Conservation (phyloP, 2,113 vertebrate species). For the Neolamprologus longior region DNA sequence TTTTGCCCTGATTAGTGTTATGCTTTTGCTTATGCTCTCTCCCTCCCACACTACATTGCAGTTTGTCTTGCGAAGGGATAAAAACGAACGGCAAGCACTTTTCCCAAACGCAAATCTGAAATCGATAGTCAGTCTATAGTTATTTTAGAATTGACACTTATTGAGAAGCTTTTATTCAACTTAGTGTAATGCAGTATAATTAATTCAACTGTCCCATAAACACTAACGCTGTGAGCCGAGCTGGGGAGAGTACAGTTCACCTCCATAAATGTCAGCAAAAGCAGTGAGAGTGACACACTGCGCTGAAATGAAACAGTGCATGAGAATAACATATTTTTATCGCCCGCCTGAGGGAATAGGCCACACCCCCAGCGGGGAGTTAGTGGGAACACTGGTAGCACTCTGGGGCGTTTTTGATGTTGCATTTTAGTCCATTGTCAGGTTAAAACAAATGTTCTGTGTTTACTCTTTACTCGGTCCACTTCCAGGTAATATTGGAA, state of each 20-base stretch:
- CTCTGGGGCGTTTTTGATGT: background rate
- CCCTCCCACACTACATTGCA: background rate
- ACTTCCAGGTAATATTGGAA: background rate
- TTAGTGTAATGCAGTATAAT: background rate
- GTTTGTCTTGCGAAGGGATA: background rate
- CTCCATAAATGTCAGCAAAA: background rate
- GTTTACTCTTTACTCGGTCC: background rate
- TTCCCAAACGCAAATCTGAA: background rate
- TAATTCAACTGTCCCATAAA: background rate
- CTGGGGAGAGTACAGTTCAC: background rate
- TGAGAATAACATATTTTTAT: background rate
- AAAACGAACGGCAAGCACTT: rapidly evolving
- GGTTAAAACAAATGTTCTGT: background rate
- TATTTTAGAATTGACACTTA: background rate
- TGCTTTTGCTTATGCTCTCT: background rate
- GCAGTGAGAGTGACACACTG: background rate
- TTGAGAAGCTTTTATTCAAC: background rate
- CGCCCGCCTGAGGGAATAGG: background rate
- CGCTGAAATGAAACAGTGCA: rapidly evolving
- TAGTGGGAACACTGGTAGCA: background rate
- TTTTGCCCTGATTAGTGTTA: slow-evolving; percentile 9
- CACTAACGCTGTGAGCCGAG: rapidly evolving
- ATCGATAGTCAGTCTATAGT: background rate
- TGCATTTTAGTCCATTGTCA: background rate
- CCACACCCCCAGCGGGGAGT: background rate